Evolutionary conservation across 2,113 vertebrate species (phyloP).

Genomic region (Silurus glanis): DNA sequence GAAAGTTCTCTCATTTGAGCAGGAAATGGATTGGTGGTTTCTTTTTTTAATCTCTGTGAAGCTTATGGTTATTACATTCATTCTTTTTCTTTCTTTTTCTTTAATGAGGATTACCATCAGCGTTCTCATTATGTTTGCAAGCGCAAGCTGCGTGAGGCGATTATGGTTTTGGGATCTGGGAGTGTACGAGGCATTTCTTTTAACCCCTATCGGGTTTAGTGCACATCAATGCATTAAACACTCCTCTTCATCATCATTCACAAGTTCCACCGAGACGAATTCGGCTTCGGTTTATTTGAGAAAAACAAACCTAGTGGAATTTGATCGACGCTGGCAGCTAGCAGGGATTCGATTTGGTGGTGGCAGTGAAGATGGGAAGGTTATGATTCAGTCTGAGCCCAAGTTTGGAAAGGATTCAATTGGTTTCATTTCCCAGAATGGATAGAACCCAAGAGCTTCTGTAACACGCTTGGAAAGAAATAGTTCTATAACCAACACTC

Average conservation of each 20-base stretch:
- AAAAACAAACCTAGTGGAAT: background rate
- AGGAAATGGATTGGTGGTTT: slow-evolving; percentile 9
- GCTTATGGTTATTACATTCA: slow-evolving; percentile 30
- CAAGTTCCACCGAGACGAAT: background rate
- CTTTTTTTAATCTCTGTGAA: slow-evolving; percentile 17
- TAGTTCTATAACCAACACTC: background rate
- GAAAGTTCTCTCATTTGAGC: slow-evolving; percentile 5
- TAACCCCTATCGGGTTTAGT: background rate
- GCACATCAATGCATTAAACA: background rate
- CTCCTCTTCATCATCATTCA: background rate
- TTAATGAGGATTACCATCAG: background rate
- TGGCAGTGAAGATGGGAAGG: background rate
- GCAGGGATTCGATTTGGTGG: background rate
- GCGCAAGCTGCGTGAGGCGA: background rate
- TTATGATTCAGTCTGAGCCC: background rate
- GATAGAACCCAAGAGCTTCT: background rate
- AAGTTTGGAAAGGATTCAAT: background rate
- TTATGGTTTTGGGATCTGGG: background rate
- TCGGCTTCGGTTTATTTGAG: background rate
- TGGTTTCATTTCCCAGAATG: background rate
- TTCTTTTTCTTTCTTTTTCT: background rate
- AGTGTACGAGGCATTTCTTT: background rate
- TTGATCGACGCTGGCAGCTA: too few relatives aligned
- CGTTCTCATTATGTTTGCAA: slow-evolving; percentile 8
- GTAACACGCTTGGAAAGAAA: background rate